Conservation (phyloP, 2,113 vertebrate genomes). For the Apodemus speciosus region DNA sequence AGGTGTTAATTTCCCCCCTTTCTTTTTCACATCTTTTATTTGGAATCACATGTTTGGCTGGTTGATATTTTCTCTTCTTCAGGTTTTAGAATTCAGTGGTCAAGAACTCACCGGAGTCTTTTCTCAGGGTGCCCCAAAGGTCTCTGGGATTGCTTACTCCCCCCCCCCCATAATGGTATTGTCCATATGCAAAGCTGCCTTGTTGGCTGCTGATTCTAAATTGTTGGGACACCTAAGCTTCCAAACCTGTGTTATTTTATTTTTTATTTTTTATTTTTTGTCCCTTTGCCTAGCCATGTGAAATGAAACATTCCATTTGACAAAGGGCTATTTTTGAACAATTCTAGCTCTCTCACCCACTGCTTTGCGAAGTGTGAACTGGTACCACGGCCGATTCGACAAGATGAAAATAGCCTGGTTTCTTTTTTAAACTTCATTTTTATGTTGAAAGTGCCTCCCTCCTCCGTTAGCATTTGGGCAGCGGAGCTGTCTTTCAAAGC, state of each 20-base stretch:
- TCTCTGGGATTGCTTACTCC: not conserved
- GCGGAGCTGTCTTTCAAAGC: slow-evolving; percentile 15
- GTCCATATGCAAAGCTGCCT: not conserved
- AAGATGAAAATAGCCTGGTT: slow-evolving; percentile 37
- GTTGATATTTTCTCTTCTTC: not conserved
- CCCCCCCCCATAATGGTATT: not conserved
- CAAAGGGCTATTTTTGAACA: slow-evolving; percentile 58
- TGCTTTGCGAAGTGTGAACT: slow-evolving; percentile 52
- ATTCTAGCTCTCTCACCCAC: slow-evolving; percentile 49
- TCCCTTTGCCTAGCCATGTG: slow-evolving; percentile 43
- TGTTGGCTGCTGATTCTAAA: slow-evolving; percentile 15
- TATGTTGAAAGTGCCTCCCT: slow-evolving; percentile 21
- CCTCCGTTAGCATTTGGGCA: not conserved
- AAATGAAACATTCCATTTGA: slow-evolving; percentile 59
- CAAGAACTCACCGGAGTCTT: not conserved
- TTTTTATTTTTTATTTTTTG: slow-evolving; percentile 61
- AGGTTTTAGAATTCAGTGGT: slow-evolving; percentile 11
- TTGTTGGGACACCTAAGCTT: not conserved
- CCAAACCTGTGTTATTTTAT: slow-evolving; percentile 31
- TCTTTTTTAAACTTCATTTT: slow-evolving; percentile 40
- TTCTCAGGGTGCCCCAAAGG: not conserved
- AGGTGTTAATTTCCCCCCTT: not conserved
- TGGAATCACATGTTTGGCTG: not conserved
- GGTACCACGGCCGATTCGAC: not conserved
- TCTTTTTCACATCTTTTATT: not conserved